Evolutionary conservation across 2,113 vertebrate genomes (phyloP).

Genomic region (Pagrus major): DNA sequence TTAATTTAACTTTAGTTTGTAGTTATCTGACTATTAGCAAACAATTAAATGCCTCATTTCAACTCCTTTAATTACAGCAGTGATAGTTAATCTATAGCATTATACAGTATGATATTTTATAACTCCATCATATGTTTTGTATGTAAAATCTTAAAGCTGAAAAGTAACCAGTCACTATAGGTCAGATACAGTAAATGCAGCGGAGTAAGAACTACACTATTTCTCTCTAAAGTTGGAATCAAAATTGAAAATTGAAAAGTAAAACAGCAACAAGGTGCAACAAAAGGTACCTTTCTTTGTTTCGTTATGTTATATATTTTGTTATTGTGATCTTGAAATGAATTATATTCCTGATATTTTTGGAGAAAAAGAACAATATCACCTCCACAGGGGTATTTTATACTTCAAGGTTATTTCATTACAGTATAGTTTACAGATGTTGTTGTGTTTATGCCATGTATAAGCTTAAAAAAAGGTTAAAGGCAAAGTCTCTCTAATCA

Average conservation of each 20-base stretch:
- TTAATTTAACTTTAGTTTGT: too few species aligned
- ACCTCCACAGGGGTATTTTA: background rate
- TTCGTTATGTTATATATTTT: background rate
- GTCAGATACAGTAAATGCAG: background rate
- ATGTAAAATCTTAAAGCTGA: background rate
- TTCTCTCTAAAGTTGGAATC: background rate
- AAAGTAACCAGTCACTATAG: background rate
- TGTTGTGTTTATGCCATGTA: background rate
- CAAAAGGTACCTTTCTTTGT: background rate
- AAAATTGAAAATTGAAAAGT: background rate
- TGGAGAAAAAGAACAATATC: background rate
- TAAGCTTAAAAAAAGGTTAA: background rate
- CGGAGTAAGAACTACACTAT: background rate
- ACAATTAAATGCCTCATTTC: too few species aligned
- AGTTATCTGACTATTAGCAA: too few species aligned
- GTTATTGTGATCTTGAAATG: background rate
- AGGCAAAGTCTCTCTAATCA: conserved; percentile 43
- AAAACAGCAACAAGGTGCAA: background rate
- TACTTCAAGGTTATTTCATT: background rate
- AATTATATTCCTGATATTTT: background rate
- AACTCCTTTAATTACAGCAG: background rate
- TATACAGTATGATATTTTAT: background rate
- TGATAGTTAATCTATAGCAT: background rate
- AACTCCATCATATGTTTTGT: background rate
- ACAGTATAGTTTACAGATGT: background rate